These are phyloP conservation scores for Pipistrellus pipistrellus DNA, from an alignment of 2,797 vertebrate genomes.

Conservation along the genomic window DNA sequence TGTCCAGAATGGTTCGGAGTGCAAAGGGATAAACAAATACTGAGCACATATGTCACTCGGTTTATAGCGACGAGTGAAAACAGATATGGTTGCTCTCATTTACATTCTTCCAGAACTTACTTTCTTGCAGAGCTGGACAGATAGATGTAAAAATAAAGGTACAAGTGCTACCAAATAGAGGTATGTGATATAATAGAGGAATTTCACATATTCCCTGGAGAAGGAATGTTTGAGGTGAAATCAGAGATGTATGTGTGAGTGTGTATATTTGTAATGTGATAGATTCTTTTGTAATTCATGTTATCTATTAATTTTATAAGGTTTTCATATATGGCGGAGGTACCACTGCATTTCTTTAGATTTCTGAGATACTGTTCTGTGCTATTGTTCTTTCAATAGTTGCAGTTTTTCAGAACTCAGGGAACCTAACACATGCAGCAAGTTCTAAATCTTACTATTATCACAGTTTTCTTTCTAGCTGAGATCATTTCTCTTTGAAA, in stretches of 20 bases:
- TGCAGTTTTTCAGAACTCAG: conserved; percentile 39
- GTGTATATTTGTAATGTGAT: conserved; percentile 34
- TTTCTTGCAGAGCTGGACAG: not conserved
- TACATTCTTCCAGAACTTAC: not conserved
- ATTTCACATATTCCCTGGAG: not conserved
- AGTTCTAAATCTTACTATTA: conserved; percentile 22
- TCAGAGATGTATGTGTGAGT: not conserved
- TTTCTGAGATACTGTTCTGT: not conserved
- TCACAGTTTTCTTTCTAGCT: not conserved
- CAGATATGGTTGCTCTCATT: not conserved
- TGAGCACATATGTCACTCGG: not conserved
- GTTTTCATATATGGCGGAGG: not conserved
- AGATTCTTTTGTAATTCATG: conserved; percentile 15
- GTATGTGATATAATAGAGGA: not conserved
- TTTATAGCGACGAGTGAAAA: not conserved
- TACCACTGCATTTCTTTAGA: conserved; percentile 12
- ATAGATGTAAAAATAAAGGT: not conserved
- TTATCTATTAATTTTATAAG: conserved; percentile 7
- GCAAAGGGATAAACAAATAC: not conserved
- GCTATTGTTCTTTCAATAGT: not conserved
- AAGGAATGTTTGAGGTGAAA: conserved; percentile 7
- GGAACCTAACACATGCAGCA: not conserved
- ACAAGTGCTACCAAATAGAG: not conserved
- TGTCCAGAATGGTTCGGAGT: too few relatives aligned
- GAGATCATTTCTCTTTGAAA: conserved; percentile 1